Percentiles rank a stretch among this genome's conserved stretches.
Evolutionary conservation across 92 coral and sea anemone species (phyloP).

Genomic region (Porites evermanni): DNA sequence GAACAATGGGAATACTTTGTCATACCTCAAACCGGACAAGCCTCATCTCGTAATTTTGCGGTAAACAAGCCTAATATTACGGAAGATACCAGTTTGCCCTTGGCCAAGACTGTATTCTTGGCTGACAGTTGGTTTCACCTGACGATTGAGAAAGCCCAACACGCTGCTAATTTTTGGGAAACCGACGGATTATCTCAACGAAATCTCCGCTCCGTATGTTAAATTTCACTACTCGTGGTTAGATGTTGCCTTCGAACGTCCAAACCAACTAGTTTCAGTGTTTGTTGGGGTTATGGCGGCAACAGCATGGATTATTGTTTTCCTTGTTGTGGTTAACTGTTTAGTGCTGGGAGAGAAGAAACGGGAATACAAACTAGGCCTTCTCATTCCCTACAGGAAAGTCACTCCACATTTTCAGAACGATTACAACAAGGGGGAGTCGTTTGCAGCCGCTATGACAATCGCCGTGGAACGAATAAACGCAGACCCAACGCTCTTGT

Average conservation of each 20-base stretch:
- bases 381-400: constrained; percentile 74
- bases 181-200: too few relatives aligned
- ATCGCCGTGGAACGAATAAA: constrained; percentile 88
- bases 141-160: neutral
- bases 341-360: constrained; percentile 34
- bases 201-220: neutral
- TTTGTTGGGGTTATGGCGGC: constrained; percentile 37
- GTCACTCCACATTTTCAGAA: constrained; percentile 28
- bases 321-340: constrained; percentile 3
- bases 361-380: constrained; percentile 82
- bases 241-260: neutral
- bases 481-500: constrained; percentile 77
- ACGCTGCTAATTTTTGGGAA: neutral
- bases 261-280: neutral
- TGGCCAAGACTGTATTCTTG: constrained; percentile 7
- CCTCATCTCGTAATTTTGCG: neutral
- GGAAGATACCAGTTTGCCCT: neutral
- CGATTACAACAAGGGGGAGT: constrained; percentile 64
- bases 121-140: neutral
- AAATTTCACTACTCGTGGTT: neutral
- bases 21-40: neutral
- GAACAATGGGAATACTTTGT: neutral
- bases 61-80: constrained; percentile 14
- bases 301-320: constrained; percentile 21
- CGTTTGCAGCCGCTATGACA: constrained; percentile 87